These are phyloP conservation scores for Panagrolaimus sp. DNA, from an alignment of 1,140 invertebrate genomes.

Conservation along the genomic window DNA sequence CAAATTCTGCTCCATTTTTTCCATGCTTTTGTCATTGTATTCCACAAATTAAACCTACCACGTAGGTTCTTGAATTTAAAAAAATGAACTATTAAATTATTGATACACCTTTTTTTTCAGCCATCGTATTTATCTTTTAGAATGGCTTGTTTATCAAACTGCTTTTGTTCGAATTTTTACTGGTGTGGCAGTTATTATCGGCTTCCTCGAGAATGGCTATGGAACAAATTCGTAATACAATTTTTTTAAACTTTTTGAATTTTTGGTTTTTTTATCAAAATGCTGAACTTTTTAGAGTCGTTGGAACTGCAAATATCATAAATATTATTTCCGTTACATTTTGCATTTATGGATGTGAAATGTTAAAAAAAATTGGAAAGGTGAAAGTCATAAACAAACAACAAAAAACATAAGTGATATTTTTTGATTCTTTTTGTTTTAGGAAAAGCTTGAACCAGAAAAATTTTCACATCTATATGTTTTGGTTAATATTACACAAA, in stretches of 20 bases:
- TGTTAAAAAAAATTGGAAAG: conserved; percentile 8
- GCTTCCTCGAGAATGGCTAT: conserved; percentile 3
- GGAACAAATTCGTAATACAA: neutral
- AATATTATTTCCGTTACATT: neutral
- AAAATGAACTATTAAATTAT: neutral
- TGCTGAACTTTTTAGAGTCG: conserved; percentile 10
- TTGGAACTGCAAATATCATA: neutral
- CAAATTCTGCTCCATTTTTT: neutral
- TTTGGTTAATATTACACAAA: neutral
- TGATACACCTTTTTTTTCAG: too few relatives aligned
- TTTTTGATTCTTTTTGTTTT: too few relatives aligned
- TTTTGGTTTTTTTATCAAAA: neutral
- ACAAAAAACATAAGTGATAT: neutral
- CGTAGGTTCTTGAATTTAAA: neutral
- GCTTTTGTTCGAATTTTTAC: conserved; percentile 5
- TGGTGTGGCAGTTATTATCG: neutral
- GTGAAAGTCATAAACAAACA: neutral
- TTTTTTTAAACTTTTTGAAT: neutral
- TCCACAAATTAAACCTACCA: neutral
- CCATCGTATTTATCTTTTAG: neutral
- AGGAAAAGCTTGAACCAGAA: neutral
- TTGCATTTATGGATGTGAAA: conserved; percentile 8
- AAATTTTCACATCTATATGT: neutral
- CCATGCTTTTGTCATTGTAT: neutral
- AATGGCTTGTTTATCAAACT: conserved; percentile 13